Percentiles rank a stretch among this genome's conserved stretches.
These are phyloP conservation scores for Caenorhabditis sinica DNA, from an alignment of 2,888 invertebrate species.

Conservation along the genomic window DNA sequence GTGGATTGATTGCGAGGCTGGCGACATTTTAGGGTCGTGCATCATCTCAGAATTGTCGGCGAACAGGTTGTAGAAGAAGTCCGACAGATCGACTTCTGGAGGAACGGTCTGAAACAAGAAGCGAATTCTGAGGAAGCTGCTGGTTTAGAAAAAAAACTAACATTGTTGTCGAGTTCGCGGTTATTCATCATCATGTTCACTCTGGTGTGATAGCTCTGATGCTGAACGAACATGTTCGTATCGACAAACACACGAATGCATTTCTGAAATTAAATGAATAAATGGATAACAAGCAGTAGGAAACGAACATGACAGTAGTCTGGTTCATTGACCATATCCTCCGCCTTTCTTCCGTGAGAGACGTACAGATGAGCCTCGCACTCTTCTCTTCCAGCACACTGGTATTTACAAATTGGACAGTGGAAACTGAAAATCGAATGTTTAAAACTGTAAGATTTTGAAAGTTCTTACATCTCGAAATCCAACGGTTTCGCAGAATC, in stretches of 20 bases:
- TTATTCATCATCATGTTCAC: conserved; percentile 77
- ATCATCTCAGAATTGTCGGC: neutral
- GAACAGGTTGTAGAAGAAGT: conserved; percentile 32
- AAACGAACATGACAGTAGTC: conserved; percentile 34
- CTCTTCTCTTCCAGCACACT: conserved; percentile 60
- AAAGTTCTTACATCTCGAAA: conserved; percentile 56
- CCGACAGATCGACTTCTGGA: conserved; percentile 36
- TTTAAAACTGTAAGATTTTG: neutral
- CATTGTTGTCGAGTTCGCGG: conserved; percentile 55
- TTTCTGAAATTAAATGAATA: conserved; percentile 62
- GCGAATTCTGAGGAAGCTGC: neutral
- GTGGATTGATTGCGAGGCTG: neutral
- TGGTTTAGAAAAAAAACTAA: neutral
- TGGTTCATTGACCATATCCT: conserved; percentile 21
- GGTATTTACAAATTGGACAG: conserved; percentile 79
- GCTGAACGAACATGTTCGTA: conserved; percentile 70
- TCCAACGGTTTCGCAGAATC: conserved; percentile 30
- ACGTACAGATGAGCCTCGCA: conserved; percentile 42
- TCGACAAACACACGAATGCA: conserved; percentile 78
- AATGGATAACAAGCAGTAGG: too few species aligned
- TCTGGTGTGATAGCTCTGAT: conserved; percentile 81
- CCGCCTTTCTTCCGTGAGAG: conserved; percentile 40
- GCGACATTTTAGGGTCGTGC: conserved; percentile 1
- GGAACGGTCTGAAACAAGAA: neutral
- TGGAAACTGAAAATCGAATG: conserved; percentile 68